Evolutionary conservation across 2,113 vertebrate species (phyloP), one percentile per base, ranked within the genome.

Genomic region (Podarcis cretensis): DNA sequence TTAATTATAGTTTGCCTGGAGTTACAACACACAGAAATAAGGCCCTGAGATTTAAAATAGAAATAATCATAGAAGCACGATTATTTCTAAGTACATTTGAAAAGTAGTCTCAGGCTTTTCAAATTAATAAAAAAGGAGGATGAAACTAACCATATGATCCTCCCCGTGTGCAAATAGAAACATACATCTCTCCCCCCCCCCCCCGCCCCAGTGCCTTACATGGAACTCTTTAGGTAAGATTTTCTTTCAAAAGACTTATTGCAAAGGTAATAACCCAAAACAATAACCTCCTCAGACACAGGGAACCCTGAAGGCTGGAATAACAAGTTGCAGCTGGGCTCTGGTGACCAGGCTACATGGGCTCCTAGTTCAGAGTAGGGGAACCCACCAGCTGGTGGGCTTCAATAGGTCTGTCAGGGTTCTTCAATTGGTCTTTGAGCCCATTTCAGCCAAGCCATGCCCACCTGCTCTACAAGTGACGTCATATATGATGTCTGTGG

Each of bases 1-100:
- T 85, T 78, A 94, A 94, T 95, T 93, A 87, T 85, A 91, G 79
- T 79, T 90, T 92, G 91, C 79, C 79, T 91, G 83, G 76, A 92
- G 86, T 90, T 87, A 79, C 37, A 87, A 75, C 65, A 84, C 14
- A 81, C 65, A 92, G 89, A 89, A 93, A 92, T 81, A 89, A 94
- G 74, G 82, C 79, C 74, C 35, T 59, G 3, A 83, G 65, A 91
- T 54, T 54, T 89, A 83, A 76, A 84, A 93, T 78, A 30, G 40
- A 77, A 77, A 77, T 35, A 87, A 40, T 82, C 89, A 57, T 32
- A 89, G 66, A 93, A 93, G 81, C 0, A 0, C 27, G 75, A 83
- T 48, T 0, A 88, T 92, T 91, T 87, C 86, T 5, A 94, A 94
- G 43, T 32, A 85, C 4, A 66, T 40, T 54, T 90, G 59, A 91